A percentile compares a stretch with the other conserved stretches of the same genome.
These are phyloP conservation scores for Lycia hirtaria DNA, from an alignment of 2,888 invertebrate species.

Conservation along the genomic window DNA sequence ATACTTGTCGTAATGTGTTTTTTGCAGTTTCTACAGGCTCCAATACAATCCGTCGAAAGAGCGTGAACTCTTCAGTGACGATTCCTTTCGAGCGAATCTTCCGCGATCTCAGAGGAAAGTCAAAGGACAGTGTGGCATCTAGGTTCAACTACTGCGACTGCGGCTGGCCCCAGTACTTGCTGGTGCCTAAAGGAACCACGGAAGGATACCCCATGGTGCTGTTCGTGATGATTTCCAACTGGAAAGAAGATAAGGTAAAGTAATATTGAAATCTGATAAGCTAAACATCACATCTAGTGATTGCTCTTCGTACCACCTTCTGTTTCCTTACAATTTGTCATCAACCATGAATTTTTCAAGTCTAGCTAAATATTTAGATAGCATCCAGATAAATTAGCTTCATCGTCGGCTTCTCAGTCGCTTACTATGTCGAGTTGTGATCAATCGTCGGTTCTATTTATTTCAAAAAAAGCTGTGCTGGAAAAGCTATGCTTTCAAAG, in stretches of 20 bases:
- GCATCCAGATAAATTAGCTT: too few species aligned
- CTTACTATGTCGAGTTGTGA: too few species aligned
- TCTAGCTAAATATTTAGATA: too few species aligned
- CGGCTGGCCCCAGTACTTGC: slow-evolving; percentile 6
- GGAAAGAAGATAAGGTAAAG: slow-evolving; percentile 4
- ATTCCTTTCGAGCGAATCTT: slow-evolving; percentile 6
- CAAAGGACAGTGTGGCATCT: accelerated
- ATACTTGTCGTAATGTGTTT: not conserved
- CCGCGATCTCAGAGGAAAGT: not conserved
- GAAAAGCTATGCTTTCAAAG: too few species aligned
- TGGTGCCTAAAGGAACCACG: not conserved
- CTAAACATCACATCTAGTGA: too few species aligned
- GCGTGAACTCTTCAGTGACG: not conserved
- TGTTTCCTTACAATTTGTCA: too few species aligned
- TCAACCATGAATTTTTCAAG: too few species aligned
- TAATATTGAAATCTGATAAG: too few species aligned
- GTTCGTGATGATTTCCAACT: slow-evolving; percentile 43
- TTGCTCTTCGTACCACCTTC: too few species aligned
- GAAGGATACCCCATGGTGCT: not conserved
- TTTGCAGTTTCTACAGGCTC: not conserved
- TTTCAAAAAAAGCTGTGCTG: too few species aligned
- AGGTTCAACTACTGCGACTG: not conserved
- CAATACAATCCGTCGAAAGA: not conserved
- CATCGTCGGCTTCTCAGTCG: too few species aligned
- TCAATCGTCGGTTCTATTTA: too few species aligned